Conservation (phyloP, 2,113 vertebrate species). For the Apistogramma diplotaenia region DNA sequence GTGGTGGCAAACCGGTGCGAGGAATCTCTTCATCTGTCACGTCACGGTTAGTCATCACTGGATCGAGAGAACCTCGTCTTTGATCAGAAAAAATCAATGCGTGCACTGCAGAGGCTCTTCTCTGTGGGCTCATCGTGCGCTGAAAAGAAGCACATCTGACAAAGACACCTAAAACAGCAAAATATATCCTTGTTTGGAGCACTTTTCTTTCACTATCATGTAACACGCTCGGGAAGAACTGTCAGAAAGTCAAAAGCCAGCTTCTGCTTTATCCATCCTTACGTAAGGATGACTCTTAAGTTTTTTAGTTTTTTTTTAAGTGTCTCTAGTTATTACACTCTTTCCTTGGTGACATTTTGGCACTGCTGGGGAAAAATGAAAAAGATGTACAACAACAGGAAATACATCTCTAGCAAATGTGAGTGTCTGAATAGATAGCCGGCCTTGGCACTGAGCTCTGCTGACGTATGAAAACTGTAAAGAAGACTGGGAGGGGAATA, state of each 20-base stretch:
- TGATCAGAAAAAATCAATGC: conserved; percentile 68
- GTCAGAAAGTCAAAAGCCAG: neutral
- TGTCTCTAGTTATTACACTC: neutral
- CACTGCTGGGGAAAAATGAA: neutral
- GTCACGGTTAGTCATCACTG: conserved; percentile 57
- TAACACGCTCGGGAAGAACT: conserved; percentile 13
- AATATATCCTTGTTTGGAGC: conserved; percentile 18
- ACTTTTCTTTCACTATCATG: conserved; percentile 31
- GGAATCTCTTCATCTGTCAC: conserved; percentile 56
- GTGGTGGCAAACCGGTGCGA: conserved; percentile 6
- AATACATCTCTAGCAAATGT: conserved; percentile 32
- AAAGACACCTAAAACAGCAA: conserved; percentile 47
- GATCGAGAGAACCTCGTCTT: conserved; percentile 50
- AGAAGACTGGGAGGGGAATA: neutral
- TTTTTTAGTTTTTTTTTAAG: neutral
- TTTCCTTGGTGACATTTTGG: conserved; percentile 10
- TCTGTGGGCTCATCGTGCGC: conserved; percentile 49
- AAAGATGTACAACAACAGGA: conserved; percentile 7
- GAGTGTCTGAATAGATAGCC: conserved; percentile 34
- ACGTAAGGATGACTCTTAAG: conserved; percentile 24
- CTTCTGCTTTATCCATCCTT: neutral
- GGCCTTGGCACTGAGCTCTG: conserved; percentile 39
- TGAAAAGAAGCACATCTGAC: conserved; percentile 57
- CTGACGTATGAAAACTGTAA: conserved; percentile 22
- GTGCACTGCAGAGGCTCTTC: conserved; percentile 55